A percentile compares a stretch with the other conserved stretches of the same genome.
These are phyloP conservation scores for Uria lomvia DNA, from an alignment of 2,113 vertebrate species.

Conservation along the genomic window DNA sequence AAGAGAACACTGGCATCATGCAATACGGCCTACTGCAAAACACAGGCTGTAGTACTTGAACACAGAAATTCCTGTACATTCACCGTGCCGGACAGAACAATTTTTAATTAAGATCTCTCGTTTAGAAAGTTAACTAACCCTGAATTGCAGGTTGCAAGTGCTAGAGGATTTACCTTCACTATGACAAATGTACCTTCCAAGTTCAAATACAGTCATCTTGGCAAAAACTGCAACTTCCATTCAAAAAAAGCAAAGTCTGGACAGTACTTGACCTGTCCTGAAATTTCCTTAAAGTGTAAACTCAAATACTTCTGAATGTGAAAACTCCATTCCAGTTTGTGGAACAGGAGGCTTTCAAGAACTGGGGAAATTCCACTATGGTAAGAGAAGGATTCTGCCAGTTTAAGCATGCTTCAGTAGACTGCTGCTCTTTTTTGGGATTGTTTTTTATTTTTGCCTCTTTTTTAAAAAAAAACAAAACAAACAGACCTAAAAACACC, in stretches of 20 bases:
- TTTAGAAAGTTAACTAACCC: not conserved
- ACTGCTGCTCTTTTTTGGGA: not conserved
- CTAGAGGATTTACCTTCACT: not conserved
- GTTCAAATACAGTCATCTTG: not conserved
- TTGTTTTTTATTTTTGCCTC: not conserved
- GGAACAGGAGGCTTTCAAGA: not conserved
- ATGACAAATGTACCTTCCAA: not conserved
- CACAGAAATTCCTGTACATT: not conserved
- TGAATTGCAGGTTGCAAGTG: not conserved
- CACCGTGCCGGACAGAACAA: not conserved
- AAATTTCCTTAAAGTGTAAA: not conserved
- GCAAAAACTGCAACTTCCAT: not conserved
- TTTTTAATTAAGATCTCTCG: not conserved
- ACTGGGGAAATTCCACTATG: not conserved
- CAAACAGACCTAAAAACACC: not conserved
- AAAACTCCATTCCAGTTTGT: not conserved
- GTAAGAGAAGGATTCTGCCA: not conserved
- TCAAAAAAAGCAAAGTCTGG: not conserved
- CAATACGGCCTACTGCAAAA: not conserved
- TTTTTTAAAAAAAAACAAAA: not conserved
- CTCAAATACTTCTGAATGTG: not conserved
- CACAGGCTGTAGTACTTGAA: not conserved
- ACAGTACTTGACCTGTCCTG: not conserved
- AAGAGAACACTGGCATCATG: not conserved
- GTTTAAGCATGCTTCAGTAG: not conserved